Conservation (phyloP, 2,113 vertebrate species). For the Ardeotis arabs region DNA sequence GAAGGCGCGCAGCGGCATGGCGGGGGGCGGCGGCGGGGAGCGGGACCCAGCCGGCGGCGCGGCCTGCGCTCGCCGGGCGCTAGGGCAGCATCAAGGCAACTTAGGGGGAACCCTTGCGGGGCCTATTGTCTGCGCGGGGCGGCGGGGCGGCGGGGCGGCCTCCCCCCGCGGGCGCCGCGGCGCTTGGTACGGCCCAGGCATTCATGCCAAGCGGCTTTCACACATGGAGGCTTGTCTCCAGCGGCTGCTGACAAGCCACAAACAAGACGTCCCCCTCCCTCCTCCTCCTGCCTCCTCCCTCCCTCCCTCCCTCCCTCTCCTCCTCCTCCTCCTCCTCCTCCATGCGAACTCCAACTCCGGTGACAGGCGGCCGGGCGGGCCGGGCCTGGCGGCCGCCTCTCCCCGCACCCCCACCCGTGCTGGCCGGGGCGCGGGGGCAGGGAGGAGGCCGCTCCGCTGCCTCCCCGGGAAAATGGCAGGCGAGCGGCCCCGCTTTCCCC, state of each 20-base stretch:
- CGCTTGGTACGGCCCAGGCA: conserved; percentile 92
- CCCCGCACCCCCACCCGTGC: background rate
- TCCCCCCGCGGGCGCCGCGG: conserved; percentile 81
- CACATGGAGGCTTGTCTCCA: conserved; percentile 94
- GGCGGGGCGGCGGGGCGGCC: conserved; percentile 78
- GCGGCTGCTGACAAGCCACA: conserved; percentile 97
- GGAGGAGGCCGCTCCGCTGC: conserved; percentile 31
- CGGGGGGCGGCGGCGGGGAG: conserved; percentile 53
- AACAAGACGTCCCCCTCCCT: conserved; percentile 87
- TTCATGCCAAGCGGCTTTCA: conserved; percentile 96
- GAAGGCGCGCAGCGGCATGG: conserved; percentile 69
- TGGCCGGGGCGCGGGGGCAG: conserved; percentile 27
- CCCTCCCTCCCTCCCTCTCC: conserved; percentile 33
- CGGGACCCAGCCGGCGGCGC: conserved; percentile 60
- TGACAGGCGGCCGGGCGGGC: conserved; percentile 68
- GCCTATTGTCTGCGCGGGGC: conserved; percentile 86
- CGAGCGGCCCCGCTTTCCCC: background rate
- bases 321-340: conserved; percentile 60
- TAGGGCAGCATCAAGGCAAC: conserved; percentile 86
- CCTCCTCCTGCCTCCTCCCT: conserved; percentile 44
- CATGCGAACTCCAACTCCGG: conserved; percentile 75
- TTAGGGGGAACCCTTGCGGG: conserved; percentile 84
- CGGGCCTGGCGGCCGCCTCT: conserved; percentile 50
- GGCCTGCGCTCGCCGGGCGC: conserved; percentile 81
- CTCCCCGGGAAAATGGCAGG: conserved; percentile 66